Evolutionary conservation across 2,797 vertebrate genomes (phyloP).

Genomic region (Hapalemur alaotrensis): DNA sequence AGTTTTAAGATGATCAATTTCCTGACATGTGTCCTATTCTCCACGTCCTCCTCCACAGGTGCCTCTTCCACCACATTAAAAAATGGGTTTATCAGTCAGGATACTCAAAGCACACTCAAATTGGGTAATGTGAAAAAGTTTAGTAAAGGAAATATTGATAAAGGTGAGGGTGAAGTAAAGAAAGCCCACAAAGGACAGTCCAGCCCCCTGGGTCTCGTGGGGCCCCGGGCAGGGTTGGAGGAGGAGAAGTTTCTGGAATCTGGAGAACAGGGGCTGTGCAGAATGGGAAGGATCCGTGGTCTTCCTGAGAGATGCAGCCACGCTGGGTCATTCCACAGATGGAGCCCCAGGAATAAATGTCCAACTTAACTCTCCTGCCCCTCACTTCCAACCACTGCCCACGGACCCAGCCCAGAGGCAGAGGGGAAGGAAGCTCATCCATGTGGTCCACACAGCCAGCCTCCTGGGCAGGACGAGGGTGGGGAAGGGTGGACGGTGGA

Average conservation of each 20-base stretch:
- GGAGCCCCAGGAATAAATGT: background rate
- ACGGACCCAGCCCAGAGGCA: background rate
- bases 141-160: background rate
- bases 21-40: background rate
- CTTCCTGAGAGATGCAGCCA: background rate
- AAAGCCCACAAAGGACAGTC: background rate
- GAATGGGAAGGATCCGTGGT: background rate
- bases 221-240: background rate
- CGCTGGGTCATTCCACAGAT: background rate
- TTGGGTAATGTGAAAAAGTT: background rate
- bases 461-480: background rate
- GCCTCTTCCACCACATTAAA: background rate
- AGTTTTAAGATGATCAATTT: background rate
- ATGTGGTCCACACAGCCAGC: background rate
- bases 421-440: fast-evolving
- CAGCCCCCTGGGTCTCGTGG: background rate
- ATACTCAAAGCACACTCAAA: background rate
- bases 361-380: background rate
- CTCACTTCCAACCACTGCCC: fast-evolving
- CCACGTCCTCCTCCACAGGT: background rate
- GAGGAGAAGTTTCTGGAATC: background rate
- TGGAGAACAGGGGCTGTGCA: background rate
- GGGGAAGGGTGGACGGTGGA: too few relatives aligned
- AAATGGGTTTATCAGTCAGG: background rate
- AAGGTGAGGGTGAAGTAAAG: background rate